phyloP scores from a whole-genome alignment of 1,140 invertebrate species.

The Nixonia krombeini region DNA sequence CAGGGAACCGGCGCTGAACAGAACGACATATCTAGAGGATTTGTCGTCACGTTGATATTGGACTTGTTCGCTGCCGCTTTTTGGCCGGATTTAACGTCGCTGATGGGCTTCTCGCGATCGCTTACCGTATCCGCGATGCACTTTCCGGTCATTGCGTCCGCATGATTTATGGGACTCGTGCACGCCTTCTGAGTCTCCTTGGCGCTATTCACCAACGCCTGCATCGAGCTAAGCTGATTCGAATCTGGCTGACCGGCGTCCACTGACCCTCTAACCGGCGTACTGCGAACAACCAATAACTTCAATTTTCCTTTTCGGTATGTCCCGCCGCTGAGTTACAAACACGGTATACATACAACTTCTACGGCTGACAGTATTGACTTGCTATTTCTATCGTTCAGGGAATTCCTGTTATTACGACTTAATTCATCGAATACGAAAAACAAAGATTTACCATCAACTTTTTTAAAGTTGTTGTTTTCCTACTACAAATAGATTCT shows the following conservation, averaged over 20 bases:
- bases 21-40: constrained; percentile 73
- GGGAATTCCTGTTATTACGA: too few species aligned
- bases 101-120: constrained; percentile 35
- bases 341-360: too few species aligned
- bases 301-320: too few species aligned
- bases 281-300: constrained; percentile 55
- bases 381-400: too few species aligned
- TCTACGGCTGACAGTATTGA: too few species aligned
- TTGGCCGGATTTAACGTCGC: constrained; percentile 38
- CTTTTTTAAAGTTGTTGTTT: too few species aligned
- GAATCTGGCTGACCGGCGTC: constrained; percentile 67
- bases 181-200: constrained; percentile 49
- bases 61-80: constrained; percentile 61
- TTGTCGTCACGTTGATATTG: constrained; percentile 77
- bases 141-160: constrained; percentile 20
- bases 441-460: too few species aligned
- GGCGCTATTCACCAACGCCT: constrained; percentile 52
- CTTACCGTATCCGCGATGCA: constrained; percentile 26
- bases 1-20: constrained; percentile 49
- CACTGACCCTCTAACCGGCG: constrained; percentile 67
- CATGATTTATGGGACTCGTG: constrained; percentile 25
- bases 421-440: too few species aligned
- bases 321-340: too few species aligned
- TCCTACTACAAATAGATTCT: too few species aligned
- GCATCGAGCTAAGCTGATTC: constrained; percentile 54